Evolutionary conservation across 1,140 invertebrate genomes (phyloP).

Genomic region (Drosophila ambigua): DNA sequence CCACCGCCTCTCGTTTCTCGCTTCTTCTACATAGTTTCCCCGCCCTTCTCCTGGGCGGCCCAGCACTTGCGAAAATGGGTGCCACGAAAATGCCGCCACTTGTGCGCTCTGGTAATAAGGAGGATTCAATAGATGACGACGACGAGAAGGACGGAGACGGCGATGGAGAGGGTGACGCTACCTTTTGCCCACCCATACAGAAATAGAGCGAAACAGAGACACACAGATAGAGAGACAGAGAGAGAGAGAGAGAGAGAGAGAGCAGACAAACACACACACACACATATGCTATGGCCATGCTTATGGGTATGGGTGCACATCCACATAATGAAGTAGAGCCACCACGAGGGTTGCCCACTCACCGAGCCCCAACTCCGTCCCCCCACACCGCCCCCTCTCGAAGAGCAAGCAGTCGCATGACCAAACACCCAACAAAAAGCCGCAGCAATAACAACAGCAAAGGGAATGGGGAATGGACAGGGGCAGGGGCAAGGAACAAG

Average conservation of each 20-base stretch:
- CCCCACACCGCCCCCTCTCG: conserved; percentile 7
- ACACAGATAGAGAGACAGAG: conserved; percentile 1
- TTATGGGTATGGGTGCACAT: conserved; percentile 44
- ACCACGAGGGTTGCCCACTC: conserved; percentile 53
- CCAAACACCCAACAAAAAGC: conserved; percentile 17
- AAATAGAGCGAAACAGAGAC: conserved; percentile 18
- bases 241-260: conserved; percentile 7
- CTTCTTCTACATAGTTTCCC: conserved; percentile 6
- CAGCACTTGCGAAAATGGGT: conserved; percentile 2
- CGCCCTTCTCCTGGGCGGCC: conserved; percentile 3
- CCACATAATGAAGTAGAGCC: conserved; percentile 77
- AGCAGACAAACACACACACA: conserved; percentile 23
- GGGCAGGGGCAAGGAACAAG: too few relatives aligned
- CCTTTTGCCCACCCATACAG: conserved; percentile 37
- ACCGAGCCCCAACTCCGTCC: conserved; percentile 24
- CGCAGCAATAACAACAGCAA: conserved; percentile 35
- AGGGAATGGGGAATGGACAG: background rate
- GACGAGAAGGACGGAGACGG: conserved; percentile 13
- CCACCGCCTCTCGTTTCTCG: background rate
- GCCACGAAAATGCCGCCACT: conserved; percentile 59
- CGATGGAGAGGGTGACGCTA: conserved; percentile 11
- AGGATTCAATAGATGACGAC: conserved; percentile 61
- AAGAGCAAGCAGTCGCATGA: conserved; percentile 17
- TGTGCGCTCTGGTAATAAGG: conserved; percentile 50
- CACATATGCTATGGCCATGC: conserved; percentile 24